phyloP scores from a whole-genome alignment of 1,140 invertebrate species.

The Holotrichia oblita region DNA sequence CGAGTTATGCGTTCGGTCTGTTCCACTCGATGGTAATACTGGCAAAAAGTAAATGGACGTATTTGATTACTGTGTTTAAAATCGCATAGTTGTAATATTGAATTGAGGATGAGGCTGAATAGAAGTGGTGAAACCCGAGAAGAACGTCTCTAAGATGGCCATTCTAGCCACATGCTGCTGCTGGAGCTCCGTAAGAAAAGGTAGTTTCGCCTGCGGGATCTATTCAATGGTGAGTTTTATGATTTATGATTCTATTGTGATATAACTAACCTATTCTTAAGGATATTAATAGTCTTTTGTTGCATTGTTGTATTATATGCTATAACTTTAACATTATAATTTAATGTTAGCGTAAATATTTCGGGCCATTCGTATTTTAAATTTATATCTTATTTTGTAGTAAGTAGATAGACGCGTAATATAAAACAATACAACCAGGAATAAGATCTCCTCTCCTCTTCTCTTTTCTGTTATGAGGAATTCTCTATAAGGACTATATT shows the following conservation, averaged over 20 bases:
- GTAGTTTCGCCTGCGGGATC: constrained; percentile 78
- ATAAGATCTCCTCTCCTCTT: no score
- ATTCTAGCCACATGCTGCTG: constrained; percentile 85
- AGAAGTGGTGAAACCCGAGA: background rate
- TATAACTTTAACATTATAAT: no score
- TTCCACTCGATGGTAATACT: background rate
- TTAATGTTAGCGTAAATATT: no score
- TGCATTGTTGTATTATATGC: no score
- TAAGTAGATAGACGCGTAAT: no score
- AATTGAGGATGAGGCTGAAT: constrained; percentile 12
- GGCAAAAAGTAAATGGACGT: background rate
- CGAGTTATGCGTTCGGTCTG: background rate
- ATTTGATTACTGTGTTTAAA: background rate
- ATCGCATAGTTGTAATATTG: background rate
- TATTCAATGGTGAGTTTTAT: constrained; percentile 75
- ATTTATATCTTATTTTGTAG: no score
- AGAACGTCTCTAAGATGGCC: constrained; percentile 67
- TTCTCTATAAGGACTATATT: no score
- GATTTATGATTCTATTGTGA: background rate
- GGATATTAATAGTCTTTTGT: no score
- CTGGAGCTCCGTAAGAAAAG: constrained; percentile 79
- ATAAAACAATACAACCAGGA: no score
- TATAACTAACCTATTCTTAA: background rate
- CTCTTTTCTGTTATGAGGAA: no score
- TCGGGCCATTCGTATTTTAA: no score